Base-by-base conservation (phyloP, 2,888 invertebrate species). In the Aleiodes leptofemur region DNA sequence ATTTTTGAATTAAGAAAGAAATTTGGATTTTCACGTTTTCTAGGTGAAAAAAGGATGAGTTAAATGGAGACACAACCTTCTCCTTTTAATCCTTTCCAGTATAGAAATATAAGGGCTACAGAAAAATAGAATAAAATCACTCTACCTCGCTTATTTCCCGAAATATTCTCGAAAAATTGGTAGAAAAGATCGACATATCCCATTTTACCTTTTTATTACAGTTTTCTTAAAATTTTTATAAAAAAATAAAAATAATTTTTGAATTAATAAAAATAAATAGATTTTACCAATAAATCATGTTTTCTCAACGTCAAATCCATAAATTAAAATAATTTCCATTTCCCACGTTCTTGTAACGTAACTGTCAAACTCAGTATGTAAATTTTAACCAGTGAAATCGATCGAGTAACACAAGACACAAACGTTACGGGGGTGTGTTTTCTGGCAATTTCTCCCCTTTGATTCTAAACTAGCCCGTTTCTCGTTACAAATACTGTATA, bases 401-500 rank as follows among this genome's bases (percentile, higher is more conserved):
- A 64, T 64, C 64, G 64, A 11, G 29, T 66, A 59, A 56, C 53
- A 69, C 71, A 34, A 64, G 64, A 56, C 69, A 43, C 56, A 56
- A 71, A 59, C 59, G 48, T 59, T 59, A 59, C 48, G 13, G 64
- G 64, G 43, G 64, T 64, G 48, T 64, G 48, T 48, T 64, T 48
- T 29, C 51, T 53, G 31, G 13, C 68, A 51, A 68, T 51, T 51
- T 29, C n/a, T 68, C 51, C 51, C 51, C 68, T 68, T 68, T 68
- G 50, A 68, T 68, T 68, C 51, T 68, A 51, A 51, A 16, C 51
- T 68, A 68, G n/a, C 53, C 29, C 14, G 29, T 51, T 53, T 11
- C 82, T 83, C 79, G 81, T 83, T 82, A 90, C 90, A 90, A 90
- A 90, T 23, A 8, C 64, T 16, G 16, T 43, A 23, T 48, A 48